A percentile compares a stretch with the other conserved stretches of the same genome.
Evolutionary conservation across 2,797 vertebrate genomes (phyloP).

Genomic region (Esox masquinongy): DNA sequence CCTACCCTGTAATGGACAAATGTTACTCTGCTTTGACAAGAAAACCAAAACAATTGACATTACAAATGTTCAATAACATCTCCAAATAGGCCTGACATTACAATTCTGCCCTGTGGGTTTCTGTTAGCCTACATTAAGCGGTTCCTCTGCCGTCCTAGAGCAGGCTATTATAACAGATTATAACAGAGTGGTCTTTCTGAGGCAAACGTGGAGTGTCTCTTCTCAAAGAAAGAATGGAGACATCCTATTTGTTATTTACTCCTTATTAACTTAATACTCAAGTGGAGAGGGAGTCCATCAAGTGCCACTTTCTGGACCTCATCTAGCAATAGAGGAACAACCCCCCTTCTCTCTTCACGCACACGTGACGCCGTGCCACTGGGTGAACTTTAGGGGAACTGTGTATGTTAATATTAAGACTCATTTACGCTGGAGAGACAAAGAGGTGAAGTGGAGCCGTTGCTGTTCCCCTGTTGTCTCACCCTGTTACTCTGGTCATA

Average conservation of each 20-base stretch:
- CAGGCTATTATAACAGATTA: slow-evolving; percentile 54
- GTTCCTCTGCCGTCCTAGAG: slow-evolving; percentile 60
- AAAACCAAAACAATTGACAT: slow-evolving; percentile 70
- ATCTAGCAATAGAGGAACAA: slow-evolving; percentile 48
- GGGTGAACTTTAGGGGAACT: slow-evolving; percentile 50
- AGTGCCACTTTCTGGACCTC: slow-evolving; percentile 65
- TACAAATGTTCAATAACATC: slow-evolving; percentile 72
- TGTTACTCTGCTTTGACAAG: slow-evolving; percentile 72
- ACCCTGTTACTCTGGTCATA: slow-evolving; percentile 46
- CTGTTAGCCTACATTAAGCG: slow-evolving; percentile 71
- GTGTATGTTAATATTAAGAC: slow-evolving; percentile 63
- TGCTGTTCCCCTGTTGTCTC: slow-evolving; percentile 41
- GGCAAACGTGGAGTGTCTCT: neutral
- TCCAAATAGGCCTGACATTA: slow-evolving; percentile 75
- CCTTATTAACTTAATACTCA: slow-evolving; percentile 70
- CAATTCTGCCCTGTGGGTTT: slow-evolving; percentile 59
- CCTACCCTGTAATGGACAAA: slow-evolving; percentile 72
- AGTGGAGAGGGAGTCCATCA: slow-evolving; percentile 60
- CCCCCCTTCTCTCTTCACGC: slow-evolving; percentile 44
- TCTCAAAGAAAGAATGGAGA: slow-evolving; percentile 50
- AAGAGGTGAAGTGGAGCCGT: slow-evolving; percentile 36
- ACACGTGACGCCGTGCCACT: slow-evolving; percentile 66
- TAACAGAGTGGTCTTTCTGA: slow-evolving; percentile 39
- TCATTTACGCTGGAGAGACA: slow-evolving; percentile 52
- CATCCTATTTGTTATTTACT: slow-evolving; percentile 48